These are phyloP conservation scores for Mythimna vitellina DNA, from an alignment of 2,888 invertebrate species.

Conservation along the genomic window DNA sequence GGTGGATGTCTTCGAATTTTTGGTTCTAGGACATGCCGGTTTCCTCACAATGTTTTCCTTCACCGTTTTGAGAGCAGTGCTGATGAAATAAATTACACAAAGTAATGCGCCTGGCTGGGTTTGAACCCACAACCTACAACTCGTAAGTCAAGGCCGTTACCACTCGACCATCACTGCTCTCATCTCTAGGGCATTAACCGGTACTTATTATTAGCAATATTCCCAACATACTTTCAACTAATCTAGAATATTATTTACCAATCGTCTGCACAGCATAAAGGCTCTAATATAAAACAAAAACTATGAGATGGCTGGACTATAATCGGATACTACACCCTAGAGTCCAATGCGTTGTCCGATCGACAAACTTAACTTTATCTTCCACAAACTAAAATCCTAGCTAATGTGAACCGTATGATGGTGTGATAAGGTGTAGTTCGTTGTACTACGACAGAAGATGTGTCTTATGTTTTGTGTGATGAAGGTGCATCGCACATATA, in stretches of 20 bases:
- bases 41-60: too few species aligned
- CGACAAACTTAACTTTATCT: conserved; percentile 57
- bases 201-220: neutral
- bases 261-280: conserved; percentile 29
- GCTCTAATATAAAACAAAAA: conserved; percentile 69
- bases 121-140: too few species aligned
- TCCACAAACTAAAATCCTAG: neutral
- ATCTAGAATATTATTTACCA: conserved; percentile 37
- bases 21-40: too few species aligned
- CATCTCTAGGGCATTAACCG: too few species aligned
- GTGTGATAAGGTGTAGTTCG: conserved; percentile 5
- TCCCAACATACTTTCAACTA: conserved; percentile 4
- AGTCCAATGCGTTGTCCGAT: conserved; percentile 70
- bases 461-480: conserved; percentile 51
- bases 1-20: too few species aligned
- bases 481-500: conserved; percentile 68
- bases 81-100: too few species aligned
- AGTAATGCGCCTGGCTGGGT: too few species aligned
- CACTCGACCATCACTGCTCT: too few species aligned
- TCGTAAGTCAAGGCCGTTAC: too few species aligned
- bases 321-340: conserved; percentile 64
- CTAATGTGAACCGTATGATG: conserved; percentile 2
- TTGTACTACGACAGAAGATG: neutral
- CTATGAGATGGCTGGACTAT: conserved; percentile 65
- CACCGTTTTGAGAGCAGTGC: too few species aligned